Conservation (phyloP, 2,113 vertebrate species). For the Spea bombifrons region DNA sequence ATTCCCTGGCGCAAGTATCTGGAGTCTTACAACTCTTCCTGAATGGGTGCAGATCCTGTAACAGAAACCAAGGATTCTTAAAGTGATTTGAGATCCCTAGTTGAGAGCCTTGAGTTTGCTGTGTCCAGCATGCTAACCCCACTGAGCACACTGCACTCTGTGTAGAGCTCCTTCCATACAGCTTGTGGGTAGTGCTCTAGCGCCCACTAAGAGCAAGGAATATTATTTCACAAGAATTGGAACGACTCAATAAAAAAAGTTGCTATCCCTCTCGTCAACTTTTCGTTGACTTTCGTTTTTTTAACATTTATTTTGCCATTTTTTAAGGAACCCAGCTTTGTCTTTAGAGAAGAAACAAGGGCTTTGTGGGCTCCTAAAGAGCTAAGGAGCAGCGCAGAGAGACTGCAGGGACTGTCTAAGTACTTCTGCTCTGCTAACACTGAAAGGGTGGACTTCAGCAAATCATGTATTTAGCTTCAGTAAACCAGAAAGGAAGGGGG, state of each 20-base stretch:
- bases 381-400: constrained; percentile 50
- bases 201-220: constrained; percentile 91
- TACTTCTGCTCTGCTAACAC: constrained; percentile 38
- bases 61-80: constrained; percentile 56
- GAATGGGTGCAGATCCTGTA: constrained; percentile 50
- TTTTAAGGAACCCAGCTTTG: constrained; percentile 36
- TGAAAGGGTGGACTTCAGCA: constrained; percentile 52
- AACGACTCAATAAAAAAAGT: constrained; percentile 74
- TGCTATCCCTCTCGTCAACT: constrained; percentile 82
- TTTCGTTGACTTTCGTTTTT: constrained; percentile 76
- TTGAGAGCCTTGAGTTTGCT: constrained; percentile 51
- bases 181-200: constrained; percentile 79
- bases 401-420: constrained; percentile 54
- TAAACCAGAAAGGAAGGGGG: constrained; percentile 16
- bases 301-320: constrained; percentile 50
- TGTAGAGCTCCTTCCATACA: constrained; percentile 55
- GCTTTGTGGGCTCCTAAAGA: constrained; percentile 48
- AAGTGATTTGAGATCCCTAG: constrained; percentile 63
- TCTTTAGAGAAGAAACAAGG: constrained; percentile 51
- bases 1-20: not conserved
- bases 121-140: constrained; percentile 50
- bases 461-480: constrained; percentile 46
- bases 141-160: constrained; percentile 53
- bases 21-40: constrained; percentile 46
- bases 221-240: constrained; percentile 82